Evolutionary conservation across 2,113 vertebrate genomes (phyloP).

Genomic region (Morone saxatilis): DNA sequence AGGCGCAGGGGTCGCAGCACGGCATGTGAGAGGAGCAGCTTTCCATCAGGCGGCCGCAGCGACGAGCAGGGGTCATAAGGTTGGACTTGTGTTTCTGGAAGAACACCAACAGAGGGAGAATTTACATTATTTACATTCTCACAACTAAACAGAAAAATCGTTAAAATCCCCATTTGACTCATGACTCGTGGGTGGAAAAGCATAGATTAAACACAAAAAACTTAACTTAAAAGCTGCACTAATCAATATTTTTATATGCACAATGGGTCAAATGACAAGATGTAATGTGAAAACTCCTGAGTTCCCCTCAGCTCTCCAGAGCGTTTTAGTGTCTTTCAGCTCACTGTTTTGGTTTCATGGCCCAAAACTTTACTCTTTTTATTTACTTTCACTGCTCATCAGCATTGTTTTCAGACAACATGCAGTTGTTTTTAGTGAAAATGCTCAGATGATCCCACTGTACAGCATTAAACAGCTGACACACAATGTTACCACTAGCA

Average conservation of each 20-base stretch:
- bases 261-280: neutral
- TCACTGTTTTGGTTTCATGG: neutral
- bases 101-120: neutral
- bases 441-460: neutral
- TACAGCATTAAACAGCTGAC: no score
- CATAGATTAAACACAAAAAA: neutral
- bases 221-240: neutral
- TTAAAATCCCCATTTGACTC: neutral
- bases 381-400: neutral
- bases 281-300: neutral
- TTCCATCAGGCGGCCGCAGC: conserved; percentile 79
- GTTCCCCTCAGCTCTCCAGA: neutral
- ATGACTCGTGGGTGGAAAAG: neutral
- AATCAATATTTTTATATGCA: neutral
- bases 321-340: neutral
- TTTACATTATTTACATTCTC: neutral
- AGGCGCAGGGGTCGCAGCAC: conserved; percentile 84
- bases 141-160: neutral
- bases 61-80: conserved; percentile 31
- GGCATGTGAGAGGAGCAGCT: conserved; percentile 72
- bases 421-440: neutral
- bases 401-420: neutral
- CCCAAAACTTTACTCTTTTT: neutral
- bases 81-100: conserved; percentile 65
- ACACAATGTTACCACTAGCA: no score